A percentile compares a stretch with the other conserved stretches of the same genome.
These are phyloP conservation scores for Macrosoma leucophasiata DNA, from an alignment of 2,888 invertebrate genomes.

Conservation along the genomic window DNA sequence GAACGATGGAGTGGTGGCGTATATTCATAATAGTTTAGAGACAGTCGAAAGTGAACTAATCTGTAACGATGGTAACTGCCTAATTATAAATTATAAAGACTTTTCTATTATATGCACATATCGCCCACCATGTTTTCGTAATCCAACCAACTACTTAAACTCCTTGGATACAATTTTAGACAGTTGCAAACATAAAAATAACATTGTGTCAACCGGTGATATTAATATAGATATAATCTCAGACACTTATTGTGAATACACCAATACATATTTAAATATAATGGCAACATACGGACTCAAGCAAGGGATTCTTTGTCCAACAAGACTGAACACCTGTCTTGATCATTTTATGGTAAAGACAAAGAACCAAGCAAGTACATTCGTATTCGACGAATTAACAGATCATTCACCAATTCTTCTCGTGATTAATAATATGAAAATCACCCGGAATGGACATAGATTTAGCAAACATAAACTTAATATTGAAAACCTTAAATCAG, in stretches of 20 bases:
- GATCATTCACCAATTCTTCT: constrained; percentile 14
- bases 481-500: background rate
- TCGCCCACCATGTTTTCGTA: constrained; percentile 5
- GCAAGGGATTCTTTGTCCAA: constrained; percentile 11
- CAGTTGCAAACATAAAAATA: constrained; percentile 1
- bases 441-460: background rate
- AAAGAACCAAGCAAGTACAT: background rate
- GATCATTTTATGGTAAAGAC: constrained; percentile 18
- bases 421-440: constrained; percentile 1
- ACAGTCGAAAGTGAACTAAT: constrained; percentile 1
- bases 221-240: constrained; percentile 14
- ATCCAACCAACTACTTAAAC: constrained; percentile 2
- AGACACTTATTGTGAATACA: background rate
- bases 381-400: constrained; percentile 15
- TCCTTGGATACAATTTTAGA: background rate
- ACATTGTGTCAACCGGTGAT: constrained; percentile 14
- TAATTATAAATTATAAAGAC: constrained; percentile 1
- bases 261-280: constrained; percentile 7
- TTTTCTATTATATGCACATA: constrained; percentile 2
- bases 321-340: constrained; percentile 12
- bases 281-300: constrained; percentile 10
- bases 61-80: constrained; percentile 10
- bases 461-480: background rate
- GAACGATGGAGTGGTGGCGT: constrained; percentile 15
- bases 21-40: constrained; percentile 1